A percentile compares a stretch with the other conserved stretches of the same genome.
phyloP scores from a whole-genome alignment of 2,113 vertebrate genomes.

The Gavialis gangeticus region DNA sequence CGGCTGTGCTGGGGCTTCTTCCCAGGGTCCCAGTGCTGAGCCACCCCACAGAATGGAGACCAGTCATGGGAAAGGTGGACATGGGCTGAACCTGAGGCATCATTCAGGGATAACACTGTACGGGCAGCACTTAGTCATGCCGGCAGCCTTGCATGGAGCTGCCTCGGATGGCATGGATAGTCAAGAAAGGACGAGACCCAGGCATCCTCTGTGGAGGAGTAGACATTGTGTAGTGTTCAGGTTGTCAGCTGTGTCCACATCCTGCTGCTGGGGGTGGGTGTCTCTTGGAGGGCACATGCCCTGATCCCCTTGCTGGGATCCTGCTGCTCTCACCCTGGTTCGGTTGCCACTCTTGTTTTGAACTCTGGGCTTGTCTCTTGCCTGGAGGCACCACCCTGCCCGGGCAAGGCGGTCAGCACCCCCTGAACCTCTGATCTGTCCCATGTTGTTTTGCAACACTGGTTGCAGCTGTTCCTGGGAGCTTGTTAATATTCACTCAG shows the following conservation, averaged over 20 bases:
- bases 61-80: neutral
- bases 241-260: neutral
- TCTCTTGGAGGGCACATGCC: neutral
- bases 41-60: constrained; percentile 7
- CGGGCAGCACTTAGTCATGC: no score
- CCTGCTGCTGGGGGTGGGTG: neutral
- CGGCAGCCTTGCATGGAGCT: no score
- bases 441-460: neutral
- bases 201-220: no score
- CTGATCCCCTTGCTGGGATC: neutral
- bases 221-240: no score
- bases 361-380: neutral
- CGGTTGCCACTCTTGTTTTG: neutral
- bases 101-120: no score
- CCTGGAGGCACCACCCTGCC: neutral
- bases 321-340: neutral
- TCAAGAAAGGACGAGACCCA: no score
- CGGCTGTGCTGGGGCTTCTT: constrained; percentile 18
- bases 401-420: accelerated
- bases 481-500: neutral
- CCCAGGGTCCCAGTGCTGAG: constrained; percentile 27
- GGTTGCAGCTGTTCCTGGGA: neutral
- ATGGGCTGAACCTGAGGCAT: no score
- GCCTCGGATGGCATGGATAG: no score
- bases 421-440: neutral